Base-by-base conservation (phyloP, 1,140 invertebrate genomes). In the Drosophila miranda region DNA sequence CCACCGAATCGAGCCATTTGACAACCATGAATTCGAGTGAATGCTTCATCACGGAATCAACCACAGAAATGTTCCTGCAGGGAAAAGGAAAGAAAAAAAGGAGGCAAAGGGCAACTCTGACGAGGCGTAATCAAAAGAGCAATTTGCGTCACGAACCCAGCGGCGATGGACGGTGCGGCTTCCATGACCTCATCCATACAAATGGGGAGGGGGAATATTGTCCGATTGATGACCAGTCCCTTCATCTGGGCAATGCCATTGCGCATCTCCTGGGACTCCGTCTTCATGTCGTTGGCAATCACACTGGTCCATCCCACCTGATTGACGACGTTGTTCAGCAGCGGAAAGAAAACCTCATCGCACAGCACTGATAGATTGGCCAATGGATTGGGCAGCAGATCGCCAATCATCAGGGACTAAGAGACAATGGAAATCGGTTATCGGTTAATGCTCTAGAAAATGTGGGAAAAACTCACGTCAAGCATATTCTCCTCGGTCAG, bases 321-420 rank as follows among this genome's bases (percentile, higher is more conserved):
- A 90, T 96, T 96, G 14, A 91, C 89, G 11, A 92, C 79, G 82
- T 94, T 94, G 8, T 92, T 93, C 21, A 96, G 80, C 21, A 96
- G 76, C 28, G 95, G 95, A 26, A 95, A 91, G 16, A 95, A 76
- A 88, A 96, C 95, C 80, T 96, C 94, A 89, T 97, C 95, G 23
- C 96, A 92, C 44, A 96, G 93, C n/a, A 94, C 92, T 5, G 94
- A 93, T 0, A 97, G 86, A 89, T 96, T 95, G 19, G 97, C 95
- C 6, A 97, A 90, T 1, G 95, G 94, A 76, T 94, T 94, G 1
- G 94, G 93, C 79, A 97, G 42, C 19, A 89, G 50, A 57, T 89
- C 86, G 8, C 86, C 86, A 61, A 81, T 69, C 68, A 84, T 73
- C 7, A 89, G 64, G 1, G 63, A 54, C 83, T 89, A 34, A 43